Evolutionary conservation across 2,888 invertebrate genomes (phyloP).

Genomic region (Leptopilina myrica): DNA sequence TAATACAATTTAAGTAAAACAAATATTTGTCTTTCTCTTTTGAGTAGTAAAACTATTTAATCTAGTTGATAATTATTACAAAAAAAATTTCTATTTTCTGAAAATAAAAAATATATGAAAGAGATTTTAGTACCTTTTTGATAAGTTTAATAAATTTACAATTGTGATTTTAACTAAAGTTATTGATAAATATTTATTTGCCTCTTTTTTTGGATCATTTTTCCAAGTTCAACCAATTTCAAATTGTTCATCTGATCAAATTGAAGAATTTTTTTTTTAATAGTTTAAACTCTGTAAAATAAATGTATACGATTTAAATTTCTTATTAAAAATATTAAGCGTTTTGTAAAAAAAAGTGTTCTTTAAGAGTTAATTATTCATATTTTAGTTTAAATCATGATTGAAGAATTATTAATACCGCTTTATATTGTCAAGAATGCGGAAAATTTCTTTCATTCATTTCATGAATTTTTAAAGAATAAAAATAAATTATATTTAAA

Average conservation of each 20-base stretch:
- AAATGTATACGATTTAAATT: too few species aligned
- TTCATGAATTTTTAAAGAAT: background rate
- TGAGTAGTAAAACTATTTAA: background rate
- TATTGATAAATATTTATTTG: background rate
- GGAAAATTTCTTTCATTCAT: slow-evolving; percentile 19
- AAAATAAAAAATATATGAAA: background rate
- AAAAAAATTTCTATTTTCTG: background rate
- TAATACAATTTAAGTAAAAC: background rate
- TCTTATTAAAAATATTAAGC: too few species aligned
- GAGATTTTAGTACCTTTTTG: slow-evolving; percentile 23
- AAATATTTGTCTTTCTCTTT: background rate
- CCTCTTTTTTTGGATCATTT: too few species aligned
- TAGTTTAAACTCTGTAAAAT: too few species aligned
- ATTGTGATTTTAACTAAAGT: slow-evolving; percentile 7
- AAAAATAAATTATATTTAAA: background rate
- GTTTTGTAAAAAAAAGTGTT: too few species aligned
- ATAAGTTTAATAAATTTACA: slow-evolving; percentile 22
- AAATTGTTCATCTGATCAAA: too few species aligned
- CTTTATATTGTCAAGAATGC: slow-evolving; percentile 15
- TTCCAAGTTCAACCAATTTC: too few species aligned
- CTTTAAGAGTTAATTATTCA: background rate
- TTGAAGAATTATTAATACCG: slow-evolving; percentile 12
- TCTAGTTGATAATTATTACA: background rate
- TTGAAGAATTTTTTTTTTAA: too few species aligned
- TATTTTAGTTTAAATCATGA: slow-evolving; percentile 7